Base-by-base conservation (phyloP, 1,140 invertebrate genomes). In the Semibalanus balanoides region DNA sequence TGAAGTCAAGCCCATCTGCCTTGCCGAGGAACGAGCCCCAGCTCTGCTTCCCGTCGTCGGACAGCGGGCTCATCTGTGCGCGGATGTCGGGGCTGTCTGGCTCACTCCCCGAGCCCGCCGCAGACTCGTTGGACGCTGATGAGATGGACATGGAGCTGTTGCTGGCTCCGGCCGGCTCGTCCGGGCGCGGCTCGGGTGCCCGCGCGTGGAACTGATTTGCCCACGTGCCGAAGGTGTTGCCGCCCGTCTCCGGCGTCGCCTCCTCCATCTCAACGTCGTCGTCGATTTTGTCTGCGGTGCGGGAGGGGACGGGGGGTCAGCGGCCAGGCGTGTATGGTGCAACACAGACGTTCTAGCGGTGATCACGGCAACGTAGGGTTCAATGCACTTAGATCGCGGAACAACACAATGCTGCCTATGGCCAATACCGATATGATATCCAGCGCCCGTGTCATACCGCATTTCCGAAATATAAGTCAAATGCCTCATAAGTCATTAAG, bases 131-230 rank as follows among this genome's bases (percentile, higher is more conserved):
- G 3, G 70, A 29, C n/a, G 0, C 70, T 9, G 70, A 29, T 22
- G 70, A 72, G 70, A 72, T 72, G 70, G 70, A 72, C 70, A 72
- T 72, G n/a, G 70, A 72, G 29, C 70, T 72, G 28, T 72, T 27
- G 70, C 70, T 27, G n/a, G 70, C 70, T 17, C 3, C 70, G 3
- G 9, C 70, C n/a, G 70, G 25, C 70, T 29, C 25, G 9, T 72
- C 11, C 29, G n/a, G 70, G 3, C 28, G 70, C 70, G n/a, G 70
- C 9, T 28, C 28, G 29, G 70, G 70, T n/a, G 19, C 28, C 7
- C 28, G 70, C 70, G 29, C 70, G 70, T 72, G 70, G 29, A 72
- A 72, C 70, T 72, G 70, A n/a, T 72, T 28, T 1, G 70, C 70
- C 70, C 70, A 72, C n/a, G 70, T 29, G 70, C 70, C 70, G 29